Percentiles rank a stretch among this genome's conserved stretches.
Evolutionary conservation across 2,113 vertebrate genomes (phyloP).

Genomic region (Clarias gariepinus): DNA sequence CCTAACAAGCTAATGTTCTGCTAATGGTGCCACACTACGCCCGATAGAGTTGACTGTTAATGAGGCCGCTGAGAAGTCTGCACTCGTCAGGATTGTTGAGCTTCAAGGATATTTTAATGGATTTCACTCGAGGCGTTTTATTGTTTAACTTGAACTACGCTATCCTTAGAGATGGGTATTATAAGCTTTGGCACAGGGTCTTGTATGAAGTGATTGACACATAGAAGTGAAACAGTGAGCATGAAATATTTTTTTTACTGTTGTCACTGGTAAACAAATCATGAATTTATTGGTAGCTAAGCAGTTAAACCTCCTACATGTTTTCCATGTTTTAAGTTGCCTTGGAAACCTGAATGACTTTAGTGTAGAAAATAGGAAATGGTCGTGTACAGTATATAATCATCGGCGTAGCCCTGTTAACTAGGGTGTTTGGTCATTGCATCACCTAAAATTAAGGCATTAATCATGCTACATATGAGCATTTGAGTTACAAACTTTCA

Average conservation of each 20-base stretch:
- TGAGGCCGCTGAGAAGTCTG: neutral
- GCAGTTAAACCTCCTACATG: neutral
- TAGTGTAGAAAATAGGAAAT: neutral
- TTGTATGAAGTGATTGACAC: neutral
- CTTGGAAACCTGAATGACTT: neutral
- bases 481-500: too few relatives aligned
- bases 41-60: neutral
- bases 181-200: neutral
- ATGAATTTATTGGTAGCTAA: neutral
- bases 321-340: neutral
- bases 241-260: neutral
- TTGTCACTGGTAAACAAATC: neutral
- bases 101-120: neutral
- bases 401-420: neutral
- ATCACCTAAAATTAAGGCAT: neutral
- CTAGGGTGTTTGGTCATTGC: neutral
- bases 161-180: neutral
- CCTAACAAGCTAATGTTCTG: conserved; percentile 3
- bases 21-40: neutral
- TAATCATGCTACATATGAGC: too few relatives aligned
- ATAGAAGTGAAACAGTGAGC: neutral
- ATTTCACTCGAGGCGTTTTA: neutral
- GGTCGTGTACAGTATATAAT: neutral
- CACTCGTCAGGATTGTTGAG: neutral
- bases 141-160: neutral